phyloP scores from a whole-genome alignment of 2,113 vertebrate genomes.

The Sclerurus mexicanus region DNA sequence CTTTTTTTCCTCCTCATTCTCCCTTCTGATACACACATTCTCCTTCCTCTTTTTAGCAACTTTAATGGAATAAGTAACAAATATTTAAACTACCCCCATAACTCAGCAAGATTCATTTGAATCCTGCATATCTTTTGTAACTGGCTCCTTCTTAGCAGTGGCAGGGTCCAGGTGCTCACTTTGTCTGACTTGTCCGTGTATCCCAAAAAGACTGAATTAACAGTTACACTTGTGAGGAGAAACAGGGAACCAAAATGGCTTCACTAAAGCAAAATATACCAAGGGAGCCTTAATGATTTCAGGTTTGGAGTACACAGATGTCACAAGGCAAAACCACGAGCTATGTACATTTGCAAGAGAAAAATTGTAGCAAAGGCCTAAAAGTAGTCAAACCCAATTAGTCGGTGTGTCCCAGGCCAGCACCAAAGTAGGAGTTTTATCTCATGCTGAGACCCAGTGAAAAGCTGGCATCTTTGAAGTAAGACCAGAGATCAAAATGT shows the following conservation, averaged over 20 bases:
- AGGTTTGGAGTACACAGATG: not conserved
- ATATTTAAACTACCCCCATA: not conserved
- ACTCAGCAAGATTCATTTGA: not conserved
- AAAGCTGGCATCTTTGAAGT: not conserved
- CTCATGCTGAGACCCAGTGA: accelerated
- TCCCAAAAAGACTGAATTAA: not conserved
- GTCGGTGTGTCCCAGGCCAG: not conserved
- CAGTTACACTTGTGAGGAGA: accelerated
- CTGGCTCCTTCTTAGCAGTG: not conserved
- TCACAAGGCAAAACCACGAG: not conserved
- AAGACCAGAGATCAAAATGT: not conserved
- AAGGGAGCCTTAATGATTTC: not conserved
- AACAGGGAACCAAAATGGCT: not conserved
- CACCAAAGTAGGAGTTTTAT: not conserved
- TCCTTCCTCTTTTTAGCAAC: not conserved
- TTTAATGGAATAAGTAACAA: not conserved
- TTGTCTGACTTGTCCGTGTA: not conserved
- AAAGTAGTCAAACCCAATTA: not conserved
- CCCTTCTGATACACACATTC: not conserved
- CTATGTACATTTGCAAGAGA: not conserved
- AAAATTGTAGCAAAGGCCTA: not conserved
- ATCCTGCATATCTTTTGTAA: not conserved
- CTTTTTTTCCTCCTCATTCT: not conserved
- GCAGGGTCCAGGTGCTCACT: not conserved
- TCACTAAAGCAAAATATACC: not conserved